A percentile compares a stretch with the other conserved stretches of the same genome.
Evolutionary conservation across 2,888 invertebrate genomes (phyloP).

Genomic region (Drosophila stalkeri): DNA sequence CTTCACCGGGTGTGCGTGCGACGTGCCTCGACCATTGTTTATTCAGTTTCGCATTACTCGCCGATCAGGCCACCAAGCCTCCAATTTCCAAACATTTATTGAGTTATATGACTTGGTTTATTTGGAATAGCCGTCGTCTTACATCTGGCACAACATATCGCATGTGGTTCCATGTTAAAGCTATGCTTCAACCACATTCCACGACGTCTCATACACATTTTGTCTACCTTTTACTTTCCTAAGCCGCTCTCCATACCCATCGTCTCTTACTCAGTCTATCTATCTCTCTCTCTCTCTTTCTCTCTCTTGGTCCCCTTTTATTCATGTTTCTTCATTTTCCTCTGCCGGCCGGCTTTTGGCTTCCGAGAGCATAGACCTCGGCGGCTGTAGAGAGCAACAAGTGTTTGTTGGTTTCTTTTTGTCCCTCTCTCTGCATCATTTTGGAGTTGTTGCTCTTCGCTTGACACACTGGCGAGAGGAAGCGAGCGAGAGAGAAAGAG

Average conservation of each 20-base stretch:
- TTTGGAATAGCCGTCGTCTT: conserved; percentile 24
- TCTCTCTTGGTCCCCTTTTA: not conserved
- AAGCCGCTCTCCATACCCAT: conserved; percentile 18
- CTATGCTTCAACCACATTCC: conserved; percentile 21
- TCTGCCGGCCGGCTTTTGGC: conserved; percentile 71
- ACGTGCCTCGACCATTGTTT: conserved; percentile 1
- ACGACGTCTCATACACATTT: conserved; percentile 9
- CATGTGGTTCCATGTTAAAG: conserved; percentile 6
- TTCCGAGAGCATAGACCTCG: conserved; percentile 35
- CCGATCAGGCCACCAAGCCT: conserved; percentile 55
- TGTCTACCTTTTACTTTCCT: conserved; percentile 53
- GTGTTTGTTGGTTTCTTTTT: conserved; percentile 50
- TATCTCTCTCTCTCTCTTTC: not conserved
- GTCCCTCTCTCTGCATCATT: conserved; percentile 7
- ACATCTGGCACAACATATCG: not conserved
- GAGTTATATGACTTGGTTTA: conserved; percentile 13
- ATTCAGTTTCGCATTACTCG: conserved; percentile 49
- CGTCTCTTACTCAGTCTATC: not conserved
- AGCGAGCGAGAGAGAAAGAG: conserved; percentile 8
- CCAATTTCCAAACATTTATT: conserved; percentile 13
- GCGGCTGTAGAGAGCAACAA: conserved; percentile 46
- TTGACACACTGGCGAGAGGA: conserved; percentile 26
- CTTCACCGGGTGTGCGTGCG: conserved; percentile 1
- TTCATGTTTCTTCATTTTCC: conserved; percentile 51
- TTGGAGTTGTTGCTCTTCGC: conserved; percentile 26